Evolutionary conservation across 2,113 vertebrate species (phyloP), one percentile per base, ranked within the genome.

Genomic region (Origma solitaria): DNA sequence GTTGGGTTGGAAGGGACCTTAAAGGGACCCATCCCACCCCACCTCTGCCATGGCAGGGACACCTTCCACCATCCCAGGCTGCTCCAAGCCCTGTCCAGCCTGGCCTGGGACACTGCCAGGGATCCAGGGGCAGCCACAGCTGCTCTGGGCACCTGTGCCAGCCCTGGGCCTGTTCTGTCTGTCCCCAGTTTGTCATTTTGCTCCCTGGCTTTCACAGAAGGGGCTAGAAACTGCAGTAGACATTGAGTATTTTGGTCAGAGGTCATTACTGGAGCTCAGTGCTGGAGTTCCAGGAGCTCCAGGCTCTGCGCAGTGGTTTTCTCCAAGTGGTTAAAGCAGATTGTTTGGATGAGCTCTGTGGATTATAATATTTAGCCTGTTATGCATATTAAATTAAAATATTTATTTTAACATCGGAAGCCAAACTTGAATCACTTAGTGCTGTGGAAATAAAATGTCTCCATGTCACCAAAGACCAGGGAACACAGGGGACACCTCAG

Each of bases 241-340:
- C 2, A 6, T 35, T 0, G 44, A 35, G 24, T 10, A 8, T 1
- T 70, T 69, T 40, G 54, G 28, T 15, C 75, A 22, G 44, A 2
- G 37, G 42, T 22, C 19, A 1, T 15, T 25, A 1, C 0, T 4
- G n/a, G 50, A 13, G 28, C 40, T 18, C 0, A 0, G 7, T 19
- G 49, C 21, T 27, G 70, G 66, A 57, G 23, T 24, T 65, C 10
- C 0, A 2, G 58, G 73, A 24, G 21, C 38, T 58, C 3, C 1
- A 6, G 47, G 24, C 23, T 64, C 65, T 60, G 51, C 42, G 15
- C 54, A 5, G 15, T 3, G 0, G 1, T 60, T 47, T 61, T 11
- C 21, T 50, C 47, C 5, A 0, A 9, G 14, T 4, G 44, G 23
- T n/a, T 54, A 47, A 81, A 65, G 70, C 37, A 8, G 1, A 3